Conservation (phyloP, 2,113 vertebrate species). For the Solea senegalensis region DNA sequence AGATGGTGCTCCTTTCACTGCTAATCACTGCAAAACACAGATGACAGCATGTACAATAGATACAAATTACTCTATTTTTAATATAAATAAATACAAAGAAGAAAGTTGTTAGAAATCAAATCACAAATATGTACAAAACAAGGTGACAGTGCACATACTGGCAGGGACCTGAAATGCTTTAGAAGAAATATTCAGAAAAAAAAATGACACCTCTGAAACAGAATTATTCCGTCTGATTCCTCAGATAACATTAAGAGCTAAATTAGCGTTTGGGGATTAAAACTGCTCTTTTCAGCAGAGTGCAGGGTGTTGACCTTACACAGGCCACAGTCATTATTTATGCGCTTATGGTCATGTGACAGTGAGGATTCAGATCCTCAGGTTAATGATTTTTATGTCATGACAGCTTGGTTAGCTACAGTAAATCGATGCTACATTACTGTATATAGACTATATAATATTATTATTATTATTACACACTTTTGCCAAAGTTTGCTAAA, state of each 20-base stretch:
- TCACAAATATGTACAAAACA: conserved; percentile 50
- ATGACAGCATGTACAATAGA: conserved; percentile 36
- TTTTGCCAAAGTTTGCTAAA: conserved; percentile 7
- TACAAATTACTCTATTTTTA: conserved; percentile 46
- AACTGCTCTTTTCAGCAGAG: conserved; percentile 6
- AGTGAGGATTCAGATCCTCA: conserved; percentile 9
- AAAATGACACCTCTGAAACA: not conserved
- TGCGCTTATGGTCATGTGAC: not conserved
- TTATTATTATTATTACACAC: conserved; percentile 7
- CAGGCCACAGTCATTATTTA: conserved; percentile 36
- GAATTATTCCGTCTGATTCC: conserved; percentile 18
- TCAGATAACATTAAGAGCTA: conserved; percentile 42
- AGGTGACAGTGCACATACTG: conserved; percentile 23
- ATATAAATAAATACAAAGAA: conserved; percentile 72
- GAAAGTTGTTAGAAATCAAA: conserved; percentile 52
- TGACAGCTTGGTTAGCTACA: conserved; percentile 12
- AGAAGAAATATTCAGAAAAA: conserved; percentile 18
- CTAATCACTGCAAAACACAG: conserved; percentile 17
- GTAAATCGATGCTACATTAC: conserved; percentile 30
- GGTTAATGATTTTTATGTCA: conserved; percentile 33
- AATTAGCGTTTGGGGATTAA: conserved; percentile 4
- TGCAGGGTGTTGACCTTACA: not conserved
- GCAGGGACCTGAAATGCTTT: conserved; percentile 51
- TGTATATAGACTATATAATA: conserved; percentile 5
- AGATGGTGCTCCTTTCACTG: conserved; percentile 35